Evolutionary conservation across 1,140 invertebrate species (phyloP), one percentile per base, ranked within the genome.

Genomic region (Papilio polyxenes): DNA sequence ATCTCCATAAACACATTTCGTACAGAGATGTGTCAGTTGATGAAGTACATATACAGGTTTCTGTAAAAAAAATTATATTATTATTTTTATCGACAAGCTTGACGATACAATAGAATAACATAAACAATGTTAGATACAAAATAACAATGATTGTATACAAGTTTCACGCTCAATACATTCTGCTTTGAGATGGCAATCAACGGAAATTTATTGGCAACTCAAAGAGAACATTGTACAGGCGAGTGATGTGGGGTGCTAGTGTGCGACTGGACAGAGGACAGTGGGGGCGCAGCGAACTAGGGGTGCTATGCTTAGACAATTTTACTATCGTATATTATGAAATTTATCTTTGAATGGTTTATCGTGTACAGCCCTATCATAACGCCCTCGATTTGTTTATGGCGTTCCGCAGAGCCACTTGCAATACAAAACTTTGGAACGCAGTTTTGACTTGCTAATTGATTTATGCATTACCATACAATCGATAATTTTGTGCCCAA

Each of bases 281-380:
- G 81, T 82, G 49, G 74, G 44, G 74, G 44, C 40, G 74, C 17
- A 23, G 17, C 40, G 44, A 1, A 87, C 92, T 92, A 88, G 91
- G 91, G 92, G 89, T 89, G 90, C 87, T 83, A 85, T 90, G 91
- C 91, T 93, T 92, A 93, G 92, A 93, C 89, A 90, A 92, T 92
- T 94, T 93, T 93, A 92, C 89, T 91, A 92, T 91, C 89, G 89
- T 88, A 90, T 87, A 91, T 90, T 87, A 87, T 87, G 88, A 91
- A 91, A 94, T 92, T 92, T 91, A 93, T 91, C 89, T 89, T 91
- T 86, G 83, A 81, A 49, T 83, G 87, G 89, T 86, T 88, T 92
- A 91, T 88, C 87, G 86, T 88, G 89, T 90, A 87, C 87, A 83
- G 84, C 81, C 84, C 80, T 86, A 84, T 90, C 85, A 85, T 85